These are phyloP conservation scores for Stichodactyla helianthus DNA, from an alignment of 64 coral and sea anemone genomes.

Conservation along the genomic window DNA sequence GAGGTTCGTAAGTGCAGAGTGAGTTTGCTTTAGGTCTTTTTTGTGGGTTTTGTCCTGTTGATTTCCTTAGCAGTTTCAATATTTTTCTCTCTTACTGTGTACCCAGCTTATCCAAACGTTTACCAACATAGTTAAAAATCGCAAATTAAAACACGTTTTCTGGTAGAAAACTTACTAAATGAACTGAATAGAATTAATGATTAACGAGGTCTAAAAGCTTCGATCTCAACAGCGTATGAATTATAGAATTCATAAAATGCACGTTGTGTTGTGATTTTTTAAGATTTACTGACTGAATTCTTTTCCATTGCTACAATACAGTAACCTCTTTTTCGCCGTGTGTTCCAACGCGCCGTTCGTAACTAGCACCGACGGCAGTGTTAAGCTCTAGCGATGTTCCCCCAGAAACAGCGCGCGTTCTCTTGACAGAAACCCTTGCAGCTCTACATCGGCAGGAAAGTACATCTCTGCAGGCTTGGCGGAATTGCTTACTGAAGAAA, in stretches of 20 bases:
- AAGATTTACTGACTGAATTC: too few relatives aligned
- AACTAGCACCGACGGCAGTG: neutral
- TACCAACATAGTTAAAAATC: neutral
- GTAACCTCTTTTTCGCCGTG: neutral
- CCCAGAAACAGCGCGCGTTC: neutral
- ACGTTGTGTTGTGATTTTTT: neutral
- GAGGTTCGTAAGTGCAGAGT: neutral
- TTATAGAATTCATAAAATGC: neutral
- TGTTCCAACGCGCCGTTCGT: neutral
- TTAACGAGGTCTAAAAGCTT: neutral
- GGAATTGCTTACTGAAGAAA: slow-evolving; percentile 25
- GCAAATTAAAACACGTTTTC: neutral
- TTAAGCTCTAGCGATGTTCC: slow-evolving; percentile 21
- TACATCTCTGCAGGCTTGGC: slow-evolving; percentile 24
- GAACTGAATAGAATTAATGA: too few relatives aligned
- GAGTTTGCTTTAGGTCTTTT: neutral
- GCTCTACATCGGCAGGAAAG: neutral
- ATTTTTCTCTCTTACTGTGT: neutral
- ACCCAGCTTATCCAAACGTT: neutral
- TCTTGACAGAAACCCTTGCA: neutral
- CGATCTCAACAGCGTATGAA: neutral
- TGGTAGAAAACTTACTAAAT: neutral
- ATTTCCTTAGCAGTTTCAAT: neutral
- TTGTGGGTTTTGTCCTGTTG: neutral
- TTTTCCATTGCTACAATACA: neutral